Base-by-base conservation (phyloP, 2,113 vertebrate species). In the Montifringilla adamsi region DNA sequence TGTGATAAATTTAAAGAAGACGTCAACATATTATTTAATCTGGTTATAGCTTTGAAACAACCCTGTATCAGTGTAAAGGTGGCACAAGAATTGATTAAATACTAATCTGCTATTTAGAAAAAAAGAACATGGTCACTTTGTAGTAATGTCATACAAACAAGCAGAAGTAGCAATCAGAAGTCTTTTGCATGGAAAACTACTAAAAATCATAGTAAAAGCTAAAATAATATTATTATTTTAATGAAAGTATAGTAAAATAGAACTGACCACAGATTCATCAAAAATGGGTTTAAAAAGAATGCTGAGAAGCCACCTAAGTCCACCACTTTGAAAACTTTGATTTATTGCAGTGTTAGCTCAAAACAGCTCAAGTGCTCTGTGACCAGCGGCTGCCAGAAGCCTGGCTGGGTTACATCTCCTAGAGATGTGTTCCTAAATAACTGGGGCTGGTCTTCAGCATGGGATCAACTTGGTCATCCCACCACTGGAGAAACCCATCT, bases 81-180 rank as follows among this genome's bases (percentile, higher is more conserved):
- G 33, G 13, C 33, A 75, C 10, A 67, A 24, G 46, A 52, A 7
- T 68, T 79, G 85, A 72, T 87, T 89, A 87, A 90, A 96, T 46
- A 92, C 39, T 59, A 59, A 93, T 87, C 80, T 70, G 55, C 53
- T 90, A 50, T 82, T 94, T 90, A 88, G 58, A 80, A 95, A 63
- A 37, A 66, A 88, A 50, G 28, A 81, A 56, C 24, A 90, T 77
- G 16, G 33, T 90, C 41, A 49, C 66, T 96, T 86, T 16, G 19
- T 56, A 62, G 55, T 55, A 90, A 94, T n/a, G 84, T 69, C 96
- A 94, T 70, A 46, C 72, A 96, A 76, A 89, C 77, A 94, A 93
- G 17, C 53, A 90, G 73, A 90, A 94, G 80, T 52, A 81, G 44
- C 46, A 96, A 82, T 11, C 17, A 41, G 64, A 72, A 72, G 50